Percentiles rank a stretch among this genome's conserved stretches.
These are phyloP conservation scores for Radopholus similis DNA, from an alignment of 1,140 invertebrate species.

Conservation along the genomic window DNA sequence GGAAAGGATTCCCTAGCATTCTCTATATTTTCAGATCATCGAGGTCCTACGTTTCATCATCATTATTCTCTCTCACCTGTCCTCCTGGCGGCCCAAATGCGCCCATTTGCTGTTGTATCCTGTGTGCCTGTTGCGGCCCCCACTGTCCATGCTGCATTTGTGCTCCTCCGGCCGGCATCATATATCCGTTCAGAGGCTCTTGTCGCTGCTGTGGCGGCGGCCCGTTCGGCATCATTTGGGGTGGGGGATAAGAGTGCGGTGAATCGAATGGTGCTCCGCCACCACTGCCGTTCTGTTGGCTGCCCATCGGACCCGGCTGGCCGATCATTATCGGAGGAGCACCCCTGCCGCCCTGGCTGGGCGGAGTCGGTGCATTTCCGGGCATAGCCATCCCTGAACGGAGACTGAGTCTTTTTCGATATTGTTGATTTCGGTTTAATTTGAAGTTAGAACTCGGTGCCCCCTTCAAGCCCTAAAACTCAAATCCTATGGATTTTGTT, in stretches of 20 bases:
- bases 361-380: slow-evolving; percentile 6
- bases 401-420: neutral
- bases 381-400: neutral
- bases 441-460: neutral
- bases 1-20: too few relatives aligned
- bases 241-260: neutral
- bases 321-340: neutral
- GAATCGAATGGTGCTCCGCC: neutral
- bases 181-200: too few relatives aligned
- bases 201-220: too few relatives aligned
- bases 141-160: too few relatives aligned
- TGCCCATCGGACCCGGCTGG: neutral
- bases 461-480: neutral
- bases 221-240: too few relatives aligned
- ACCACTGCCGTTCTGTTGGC: neutral
- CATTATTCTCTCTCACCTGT: too few relatives aligned
- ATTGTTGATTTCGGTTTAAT: neutral
- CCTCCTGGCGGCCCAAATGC: too few relatives aligned
- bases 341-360: neutral
- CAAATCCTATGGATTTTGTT: neutral
- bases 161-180: too few relatives aligned
- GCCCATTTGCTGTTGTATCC: too few relatives aligned
- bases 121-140: too few relatives aligned
- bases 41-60: too few relatives aligned
- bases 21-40: too few relatives aligned